These are phyloP conservation scores for Sinocyclocheilus maitianheensis DNA, from an alignment of 2,113 vertebrate genomes.

Conservation along the genomic window DNA sequence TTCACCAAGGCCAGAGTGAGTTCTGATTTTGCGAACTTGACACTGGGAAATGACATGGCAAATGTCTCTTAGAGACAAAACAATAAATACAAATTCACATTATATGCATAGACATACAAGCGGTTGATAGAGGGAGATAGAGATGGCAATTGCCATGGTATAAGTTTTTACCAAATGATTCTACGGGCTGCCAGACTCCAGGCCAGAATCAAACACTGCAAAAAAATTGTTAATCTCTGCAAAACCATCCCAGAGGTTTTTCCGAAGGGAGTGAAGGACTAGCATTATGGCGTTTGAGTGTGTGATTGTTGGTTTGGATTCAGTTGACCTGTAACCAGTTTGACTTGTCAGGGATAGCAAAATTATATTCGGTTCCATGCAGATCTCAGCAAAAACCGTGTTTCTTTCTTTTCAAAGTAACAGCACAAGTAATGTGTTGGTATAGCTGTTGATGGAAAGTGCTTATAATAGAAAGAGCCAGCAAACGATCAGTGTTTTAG, in stretches of 20 bases:
- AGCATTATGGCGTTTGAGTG: conserved; percentile 47
- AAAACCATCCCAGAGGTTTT: conserved; percentile 28
- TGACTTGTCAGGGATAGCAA: conserved; percentile 27
- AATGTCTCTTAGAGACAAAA: background rate
- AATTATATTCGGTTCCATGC: background rate
- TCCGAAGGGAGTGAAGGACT: conserved; percentile 37
- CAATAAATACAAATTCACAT: too few species aligned
- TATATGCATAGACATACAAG: conserved; percentile 31
- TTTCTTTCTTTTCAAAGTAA: background rate
- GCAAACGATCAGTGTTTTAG: background rate
- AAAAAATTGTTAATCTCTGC: conserved; percentile 5
- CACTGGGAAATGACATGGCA: conserved; percentile 86
- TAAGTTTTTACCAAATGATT: background rate
- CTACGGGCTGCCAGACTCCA: background rate
- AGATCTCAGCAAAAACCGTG: background rate
- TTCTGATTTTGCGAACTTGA: conserved; percentile 80
- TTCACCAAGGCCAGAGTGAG: conserved; percentile 75
- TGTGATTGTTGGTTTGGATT: conserved; percentile 60
- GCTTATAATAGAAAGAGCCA: background rate
- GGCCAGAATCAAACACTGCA: conserved; percentile 45
- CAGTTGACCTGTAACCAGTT: conserved; percentile 54
- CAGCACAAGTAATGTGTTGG: background rate
- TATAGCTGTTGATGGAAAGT: background rate
- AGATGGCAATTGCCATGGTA: background rate
- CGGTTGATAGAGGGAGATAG: background rate